Evolutionary conservation across 2,888 invertebrate genomes (phyloP), one percentile per base, ranked within the genome.

Genomic region (Thera britannica): DNA sequence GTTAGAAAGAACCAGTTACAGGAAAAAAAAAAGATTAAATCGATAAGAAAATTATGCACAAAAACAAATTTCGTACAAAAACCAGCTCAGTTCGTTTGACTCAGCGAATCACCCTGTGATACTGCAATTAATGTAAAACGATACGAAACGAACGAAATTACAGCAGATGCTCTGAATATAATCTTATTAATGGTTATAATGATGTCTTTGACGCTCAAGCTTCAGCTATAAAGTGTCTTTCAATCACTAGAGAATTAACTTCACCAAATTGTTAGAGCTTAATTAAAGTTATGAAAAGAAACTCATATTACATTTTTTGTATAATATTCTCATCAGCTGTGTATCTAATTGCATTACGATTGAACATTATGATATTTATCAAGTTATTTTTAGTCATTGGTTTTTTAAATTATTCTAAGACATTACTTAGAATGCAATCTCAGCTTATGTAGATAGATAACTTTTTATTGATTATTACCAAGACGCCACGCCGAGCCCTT

Each of bases 101-200:
- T 55, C 6, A n/a, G 0, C n/a, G 38, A 55, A 36, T 55, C 36
- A 38, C 1, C 38, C n/a, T 12, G 41, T 56, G 44, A 46, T 41
- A 56, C 66, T 51, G 38, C 36, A 67, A 58, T 54, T 67, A 62
- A 62, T 62, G 35, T 44, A 60, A 62, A 67, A 67, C 38, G 62
- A 58, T 52, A n/a, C 6, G 49, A 49, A 49, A 49, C 44, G 44
- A 46, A 46, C 44, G 44, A 48, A 52, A 66, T 61, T 52, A 65
- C 51, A 1, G 38, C 61, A 66, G 57, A 66, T 58, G 52, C 52
- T 67, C 66, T 8, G 66, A 52, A 56, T 57, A 61, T 58, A 62
- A 67, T 58, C 62, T 46, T 23, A 58, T 62, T 62, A 66, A 46
- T 59, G 36, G 46, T 9, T 51, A 44, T 66, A 58, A 66, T 62